phyloP scores from a whole-genome alignment of 2,888 invertebrate genomes.

The Podabrus alpinus region DNA sequence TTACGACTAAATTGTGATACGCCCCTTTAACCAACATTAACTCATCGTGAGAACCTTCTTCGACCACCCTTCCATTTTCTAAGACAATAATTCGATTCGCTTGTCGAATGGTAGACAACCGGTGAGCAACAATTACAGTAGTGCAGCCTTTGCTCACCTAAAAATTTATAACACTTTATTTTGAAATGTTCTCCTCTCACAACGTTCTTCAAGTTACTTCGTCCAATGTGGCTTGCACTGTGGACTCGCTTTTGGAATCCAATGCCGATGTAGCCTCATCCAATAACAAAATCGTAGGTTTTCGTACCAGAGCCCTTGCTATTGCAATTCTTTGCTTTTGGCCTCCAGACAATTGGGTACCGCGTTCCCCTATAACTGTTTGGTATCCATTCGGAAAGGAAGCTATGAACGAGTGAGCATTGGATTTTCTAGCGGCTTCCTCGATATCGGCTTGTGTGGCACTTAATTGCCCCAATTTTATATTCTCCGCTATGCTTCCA shows the following conservation, averaged over 20 bases:
- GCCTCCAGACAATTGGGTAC: constrained; percentile 81
- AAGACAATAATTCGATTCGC: constrained; percentile 77
- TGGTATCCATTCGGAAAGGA: constrained; percentile 78
- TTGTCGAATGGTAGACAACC: constrained; percentile 73
- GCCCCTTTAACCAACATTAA: constrained; percentile 69
- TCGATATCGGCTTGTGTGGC: constrained; percentile 71
- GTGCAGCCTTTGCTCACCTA: constrained; percentile 75
- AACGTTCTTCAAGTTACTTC: constrained; percentile 57
- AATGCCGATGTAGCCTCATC: constrained; percentile 92
- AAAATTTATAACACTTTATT: constrained; percentile 23
- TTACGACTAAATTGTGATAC: constrained; percentile 61
- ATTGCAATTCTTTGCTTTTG: constrained; percentile 91
- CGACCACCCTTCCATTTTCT: constrained; percentile 68
- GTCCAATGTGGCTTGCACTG: constrained; percentile 81
- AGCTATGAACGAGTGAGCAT: constrained; percentile 78
- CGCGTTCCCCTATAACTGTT: constrained; percentile 83
- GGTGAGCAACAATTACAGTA: constrained; percentile 78
- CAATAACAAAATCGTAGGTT: constrained; percentile 76
- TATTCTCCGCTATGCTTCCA: constrained; percentile 83
- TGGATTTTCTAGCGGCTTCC: constrained; percentile 71
- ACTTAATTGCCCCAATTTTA: constrained; percentile 68
- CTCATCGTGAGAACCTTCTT: constrained; percentile 72
- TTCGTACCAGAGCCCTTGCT: constrained; percentile 80
- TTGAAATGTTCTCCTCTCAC: constrained; percentile 8
- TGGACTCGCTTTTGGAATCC: constrained; percentile 82